phyloP scores from a whole-genome alignment of 2,113 vertebrate genomes.

The Zosterops hypoxanthus region DNA sequence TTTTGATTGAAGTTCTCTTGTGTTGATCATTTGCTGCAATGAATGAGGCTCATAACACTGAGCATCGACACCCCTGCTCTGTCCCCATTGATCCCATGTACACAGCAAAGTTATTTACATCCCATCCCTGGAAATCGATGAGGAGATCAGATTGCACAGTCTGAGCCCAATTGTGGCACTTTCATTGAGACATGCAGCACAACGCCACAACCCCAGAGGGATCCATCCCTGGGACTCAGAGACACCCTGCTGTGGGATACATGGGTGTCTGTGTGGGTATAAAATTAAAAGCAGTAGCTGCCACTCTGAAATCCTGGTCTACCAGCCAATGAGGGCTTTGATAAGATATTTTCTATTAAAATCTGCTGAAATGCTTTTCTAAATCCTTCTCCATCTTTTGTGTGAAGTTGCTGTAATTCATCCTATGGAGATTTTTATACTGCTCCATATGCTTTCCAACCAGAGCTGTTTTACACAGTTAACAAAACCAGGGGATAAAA shows the following conservation, averaged over 20 bases:
- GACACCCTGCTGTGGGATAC: neutral
- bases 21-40: neutral
- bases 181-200: neutral
- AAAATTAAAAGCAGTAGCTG: neutral
- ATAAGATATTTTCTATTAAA: constrained; percentile 8
- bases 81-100: neutral
- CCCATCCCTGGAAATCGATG: neutral
- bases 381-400: neutral
- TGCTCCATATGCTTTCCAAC: constrained; percentile 43
- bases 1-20: constrained; percentile 34
- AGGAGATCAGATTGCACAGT: neutral
- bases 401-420: neutral
- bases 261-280: neutral
- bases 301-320: neutral
- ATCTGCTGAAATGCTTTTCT: neutral
- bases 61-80: neutral
- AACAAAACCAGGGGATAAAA: constrained; percentile 38
- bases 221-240: neutral
- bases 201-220: neutral
- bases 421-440: constrained; percentile 10
- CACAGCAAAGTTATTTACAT: constrained; percentile 11
- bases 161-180: neutral
- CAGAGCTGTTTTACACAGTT: neutral
- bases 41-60: neutral
- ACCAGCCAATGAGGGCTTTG: neutral